phyloP scores from a whole-genome alignment of 2,888 invertebrate genomes.

The Plusia festucae region DNA sequence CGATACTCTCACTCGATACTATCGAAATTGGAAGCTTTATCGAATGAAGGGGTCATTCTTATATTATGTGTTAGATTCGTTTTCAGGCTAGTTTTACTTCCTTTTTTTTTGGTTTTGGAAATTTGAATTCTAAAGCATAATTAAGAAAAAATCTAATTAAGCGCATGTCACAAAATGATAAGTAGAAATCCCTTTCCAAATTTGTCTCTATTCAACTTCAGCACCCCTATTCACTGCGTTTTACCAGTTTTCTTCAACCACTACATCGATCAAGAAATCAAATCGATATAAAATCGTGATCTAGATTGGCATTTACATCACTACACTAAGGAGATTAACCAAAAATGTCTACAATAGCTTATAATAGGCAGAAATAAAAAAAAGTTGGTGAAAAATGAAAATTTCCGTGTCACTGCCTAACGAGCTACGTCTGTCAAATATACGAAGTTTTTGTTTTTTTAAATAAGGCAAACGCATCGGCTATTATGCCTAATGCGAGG shows the following conservation, averaged over 20 bases:
- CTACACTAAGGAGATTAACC: conserved; percentile 50
- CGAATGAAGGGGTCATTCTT: not conserved
- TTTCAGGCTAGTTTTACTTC: too few relatives aligned
- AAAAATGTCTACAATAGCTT: conserved; percentile 79
- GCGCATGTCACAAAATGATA: too few relatives aligned
- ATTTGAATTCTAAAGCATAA: too few relatives aligned
- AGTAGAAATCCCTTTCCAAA: too few relatives aligned
- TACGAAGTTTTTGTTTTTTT: conserved; percentile 71
- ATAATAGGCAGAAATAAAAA: conserved; percentile 60
- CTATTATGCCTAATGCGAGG: conserved; percentile 72
- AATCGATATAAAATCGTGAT: not conserved
- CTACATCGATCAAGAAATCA: not conserved
- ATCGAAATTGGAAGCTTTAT: conserved; percentile 11
- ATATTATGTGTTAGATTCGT: too few relatives aligned
- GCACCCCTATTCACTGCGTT: too few relatives aligned
- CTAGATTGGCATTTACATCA: conserved; percentile 12
- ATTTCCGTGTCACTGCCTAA: conserved; percentile 75
- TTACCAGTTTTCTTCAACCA: too few relatives aligned
- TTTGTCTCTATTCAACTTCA: too few relatives aligned
- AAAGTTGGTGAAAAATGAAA: conserved; percentile 77
- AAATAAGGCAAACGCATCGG: conserved; percentile 75
- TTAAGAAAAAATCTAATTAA: too few relatives aligned
- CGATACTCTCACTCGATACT: conserved; percentile 25
- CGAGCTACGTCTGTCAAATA: conserved; percentile 79
- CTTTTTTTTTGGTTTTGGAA: too few relatives aligned